phyloP scores from a whole-genome alignment of 2,113 vertebrate species.

The Neotoma lepida region DNA sequence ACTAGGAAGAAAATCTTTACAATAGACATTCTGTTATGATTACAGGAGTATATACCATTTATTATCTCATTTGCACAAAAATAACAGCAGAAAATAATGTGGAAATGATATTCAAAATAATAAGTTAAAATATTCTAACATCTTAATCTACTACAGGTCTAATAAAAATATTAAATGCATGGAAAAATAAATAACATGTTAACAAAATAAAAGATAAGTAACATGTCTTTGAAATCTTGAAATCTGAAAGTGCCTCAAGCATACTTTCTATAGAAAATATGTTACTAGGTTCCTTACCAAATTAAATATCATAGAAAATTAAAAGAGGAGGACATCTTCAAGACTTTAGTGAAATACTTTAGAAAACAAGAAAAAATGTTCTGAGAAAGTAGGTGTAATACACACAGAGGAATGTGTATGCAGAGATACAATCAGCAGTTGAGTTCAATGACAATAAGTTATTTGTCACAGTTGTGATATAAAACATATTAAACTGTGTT shows the following conservation, averaged over 20 bases:
- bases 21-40: background rate
- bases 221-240: background rate
- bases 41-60: background rate
- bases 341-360: background rate
- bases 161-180: background rate
- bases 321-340: background rate
- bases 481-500: background rate
- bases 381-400: background rate
- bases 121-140: background rate
- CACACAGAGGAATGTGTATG: background rate
- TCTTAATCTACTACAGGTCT: background rate
- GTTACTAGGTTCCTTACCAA: background rate
- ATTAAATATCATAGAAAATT: background rate
- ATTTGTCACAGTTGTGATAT: background rate
- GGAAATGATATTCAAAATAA: background rate
- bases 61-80: background rate
- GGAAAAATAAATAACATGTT: background rate
- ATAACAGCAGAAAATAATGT: background rate
- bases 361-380: conserved; percentile 22
- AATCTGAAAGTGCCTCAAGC: background rate
- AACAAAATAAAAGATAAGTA: background rate
- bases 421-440: background rate
- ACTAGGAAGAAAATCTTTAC: background rate
- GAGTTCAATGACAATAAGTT: background rate
- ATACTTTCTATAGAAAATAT: background rate